phyloP scores from a whole-genome alignment of 1,140 invertebrate genomes.

The Leptinotarsa lineolata region DNA sequence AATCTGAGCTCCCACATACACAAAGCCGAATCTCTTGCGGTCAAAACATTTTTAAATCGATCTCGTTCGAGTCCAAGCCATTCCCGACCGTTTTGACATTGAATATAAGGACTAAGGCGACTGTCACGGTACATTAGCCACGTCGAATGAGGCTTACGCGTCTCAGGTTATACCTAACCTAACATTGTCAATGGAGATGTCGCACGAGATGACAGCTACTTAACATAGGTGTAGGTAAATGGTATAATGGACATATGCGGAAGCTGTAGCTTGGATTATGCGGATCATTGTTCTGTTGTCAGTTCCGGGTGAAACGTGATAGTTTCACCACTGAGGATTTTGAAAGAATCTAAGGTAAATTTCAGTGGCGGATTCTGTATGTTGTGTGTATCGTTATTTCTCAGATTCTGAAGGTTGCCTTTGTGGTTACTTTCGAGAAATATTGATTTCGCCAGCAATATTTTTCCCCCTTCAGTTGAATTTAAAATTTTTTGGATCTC shows the following conservation, averaged over 20 bases:
- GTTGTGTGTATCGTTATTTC: too few relatives aligned
- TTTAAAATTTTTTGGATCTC: too few relatives aligned
- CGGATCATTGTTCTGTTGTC: background rate
- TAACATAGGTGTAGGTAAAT: constrained; percentile 37
- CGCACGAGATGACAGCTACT: constrained; percentile 33
- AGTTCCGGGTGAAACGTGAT: constrained; percentile 33
- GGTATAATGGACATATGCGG: constrained; percentile 32
- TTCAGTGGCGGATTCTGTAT: too few relatives aligned
- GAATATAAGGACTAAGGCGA: constrained; percentile 11
- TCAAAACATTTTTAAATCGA: constrained; percentile 53
- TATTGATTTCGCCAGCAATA: too few relatives aligned
- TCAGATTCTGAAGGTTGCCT: too few relatives aligned
- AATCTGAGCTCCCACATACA: constrained; percentile 43
- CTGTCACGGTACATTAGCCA: constrained; percentile 40
- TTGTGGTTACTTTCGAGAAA: too few relatives aligned
- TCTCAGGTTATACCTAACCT: constrained; percentile 39
- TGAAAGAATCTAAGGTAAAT: too few relatives aligned
- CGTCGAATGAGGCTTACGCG: constrained; percentile 39
- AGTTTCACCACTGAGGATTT: background rate
- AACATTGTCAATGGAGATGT: constrained; percentile 27
- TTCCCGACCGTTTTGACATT: constrained; percentile 29
- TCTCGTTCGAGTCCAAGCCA: constrained; percentile 31
- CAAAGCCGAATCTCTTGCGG: constrained; percentile 45
- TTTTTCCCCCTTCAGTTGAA: too few relatives aligned
- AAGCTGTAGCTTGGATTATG: constrained; percentile 30